Evolutionary conservation across 1,140 invertebrate species (phyloP), one percentile per base, ranked within the genome.

Genomic region (Epicauta chinensis): DNA sequence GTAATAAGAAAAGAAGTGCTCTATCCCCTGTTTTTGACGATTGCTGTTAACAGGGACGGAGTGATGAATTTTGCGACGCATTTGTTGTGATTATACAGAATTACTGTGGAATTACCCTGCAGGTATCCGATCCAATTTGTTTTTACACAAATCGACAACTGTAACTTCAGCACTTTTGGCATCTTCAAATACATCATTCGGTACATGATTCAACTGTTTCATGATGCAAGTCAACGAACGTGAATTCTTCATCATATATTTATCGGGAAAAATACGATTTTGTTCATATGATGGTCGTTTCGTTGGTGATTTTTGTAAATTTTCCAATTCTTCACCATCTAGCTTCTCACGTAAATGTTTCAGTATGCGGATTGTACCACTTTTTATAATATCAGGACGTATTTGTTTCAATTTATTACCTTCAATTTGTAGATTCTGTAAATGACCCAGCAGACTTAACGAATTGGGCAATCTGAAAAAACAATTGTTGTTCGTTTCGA

Each of bases 371-470:
- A 79, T 71, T 1, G 91, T 93, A 5, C 92, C 91, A 48, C 87
- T 83, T 68, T 83, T 77, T 35, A 91, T 73, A 36, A 92, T 82
- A 66, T 91, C 89, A 40, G 82, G 75, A 43, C 89, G 73, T 31
- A 91, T 80, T 15, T 81, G 81, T 60, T 82, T 77, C 54, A 94
- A 73, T 56, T 87, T 86, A 74, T 96, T 96, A 1, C 91, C 93
- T 42, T 93, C 87, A 35, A 95, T 75, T 51, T 83, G 80, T 34
- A 96, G 76, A 47, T 84, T 84, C 59, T 90, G 90, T 32, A 96
- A 70, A 67, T 92, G 86, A 1, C 84, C 82, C 56, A 95, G 73
- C 6, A 84, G 71, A 1, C 87, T 81, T 14, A 96, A 64, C 17
- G 81, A 81, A 62, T 75, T 79, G 16, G 93, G 91, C 56, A 95